Evolutionary conservation across 2,888 invertebrate genomes (phyloP), one percentile per base, ranked within the genome.

Genomic region (Strigamia transsilvanica): DNA sequence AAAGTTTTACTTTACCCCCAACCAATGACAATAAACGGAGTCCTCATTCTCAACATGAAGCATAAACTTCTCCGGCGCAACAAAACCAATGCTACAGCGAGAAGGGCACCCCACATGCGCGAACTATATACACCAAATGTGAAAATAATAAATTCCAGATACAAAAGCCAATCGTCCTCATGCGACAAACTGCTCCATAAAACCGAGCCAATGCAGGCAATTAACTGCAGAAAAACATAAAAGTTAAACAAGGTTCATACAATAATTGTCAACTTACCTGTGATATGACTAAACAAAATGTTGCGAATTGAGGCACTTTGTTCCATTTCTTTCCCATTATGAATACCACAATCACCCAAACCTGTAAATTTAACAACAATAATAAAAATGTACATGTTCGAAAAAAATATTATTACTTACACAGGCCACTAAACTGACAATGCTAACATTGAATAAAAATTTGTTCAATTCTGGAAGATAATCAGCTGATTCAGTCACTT

Each of bases 371-470:
- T 5, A 34, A 34, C 3, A 34, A 51, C 51, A 51, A n/a, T 51
- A 51, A 51, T n/a, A 51, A 51, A 6, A 51, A 13, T 4, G 4
- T n/a, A 6, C 10, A 3, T 2, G 6, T n/a, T 18, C 4, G 4
- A 2, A 46, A 9, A 41, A 41, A 41, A 3, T 46, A 10, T 13
- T 2, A 73, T n/a, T 38, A 87, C 88, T 88, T 87, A 94, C 88
- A 83, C 93, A 93, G 34, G 93, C 94, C 1, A 94, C 88, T 0
- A 94, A 89, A 1, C 95, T 93, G 3, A 94, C 91, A 79, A 96
- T 92, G 85, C 96, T 94, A 79, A 96, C 90, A 86, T 97, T 94
- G 85, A 96, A 93, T 0, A 94, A 93, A 86, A 96, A 96, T 46
- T 90, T 89, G 87, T 93, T 92, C 82, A 97, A 88, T 85, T 96